Conservation (phyloP, 2,113 vertebrate genomes). For the Vimba vimba region DNA sequence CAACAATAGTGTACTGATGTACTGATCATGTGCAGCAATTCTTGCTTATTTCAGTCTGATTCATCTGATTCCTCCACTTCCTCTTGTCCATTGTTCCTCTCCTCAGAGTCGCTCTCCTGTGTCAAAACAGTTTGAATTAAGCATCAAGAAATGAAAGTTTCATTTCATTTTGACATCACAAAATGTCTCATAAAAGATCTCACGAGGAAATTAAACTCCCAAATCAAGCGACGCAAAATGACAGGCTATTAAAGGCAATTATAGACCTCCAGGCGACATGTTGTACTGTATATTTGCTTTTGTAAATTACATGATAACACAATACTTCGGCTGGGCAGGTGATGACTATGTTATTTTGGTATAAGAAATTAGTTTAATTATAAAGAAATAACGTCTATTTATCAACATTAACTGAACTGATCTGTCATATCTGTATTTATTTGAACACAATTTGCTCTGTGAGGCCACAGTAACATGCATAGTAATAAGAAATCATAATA, state of each 20-base stretch:
- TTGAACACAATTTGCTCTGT: background rate
- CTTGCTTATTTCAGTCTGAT: slow-evolving; percentile 62
- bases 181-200: background rate
- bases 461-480: background rate
- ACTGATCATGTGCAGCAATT: background rate
- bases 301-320: background rate
- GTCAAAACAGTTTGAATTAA: slow-evolving; percentile 49
- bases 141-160: background rate
- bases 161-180: background rate
- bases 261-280: background rate
- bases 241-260: background rate
- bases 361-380: background rate
- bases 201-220: background rate
- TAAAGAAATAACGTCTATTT: background rate
- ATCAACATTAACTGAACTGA: background rate
- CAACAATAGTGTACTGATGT: background rate
- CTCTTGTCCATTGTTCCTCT: slow-evolving; percentile 51
- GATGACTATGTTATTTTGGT: background rate
- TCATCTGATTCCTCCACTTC: slow-evolving; percentile 64
- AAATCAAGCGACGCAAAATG: background rate
- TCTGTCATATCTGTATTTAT: background rate
- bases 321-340: background rate
- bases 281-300: background rate
- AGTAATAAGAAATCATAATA: background rate
- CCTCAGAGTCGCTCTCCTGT: slow-evolving; percentile 63